Evolutionary conservation across 2,797 vertebrate genomes (phyloP).

Genomic region (Typhlichthys subterraneus): DNA sequence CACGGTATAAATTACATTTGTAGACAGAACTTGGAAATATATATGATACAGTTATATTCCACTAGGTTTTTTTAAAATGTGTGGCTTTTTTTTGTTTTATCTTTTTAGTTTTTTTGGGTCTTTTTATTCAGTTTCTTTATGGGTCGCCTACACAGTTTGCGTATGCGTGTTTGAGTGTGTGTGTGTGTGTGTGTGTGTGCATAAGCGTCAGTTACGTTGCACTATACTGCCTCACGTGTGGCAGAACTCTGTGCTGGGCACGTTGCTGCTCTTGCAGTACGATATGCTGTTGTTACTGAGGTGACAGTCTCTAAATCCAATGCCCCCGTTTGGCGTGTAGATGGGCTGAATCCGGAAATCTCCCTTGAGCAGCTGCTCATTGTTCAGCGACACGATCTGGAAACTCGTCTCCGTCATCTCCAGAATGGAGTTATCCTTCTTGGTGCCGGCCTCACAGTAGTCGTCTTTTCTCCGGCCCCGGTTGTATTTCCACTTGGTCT

Average conservation of each 20-base stretch:
- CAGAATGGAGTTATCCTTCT: conserved; percentile 99
- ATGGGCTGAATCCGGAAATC: conserved; percentile 99
- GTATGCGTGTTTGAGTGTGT: background rate
- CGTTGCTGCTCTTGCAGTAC: conserved; percentile 95
- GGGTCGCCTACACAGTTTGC: conserved; percentile 60
- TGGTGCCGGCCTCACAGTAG: conserved; percentile 97
- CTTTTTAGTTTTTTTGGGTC: too few species aligned
- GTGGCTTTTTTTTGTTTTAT: conserved; percentile 24
- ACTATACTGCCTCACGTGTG: conserved; percentile 88
- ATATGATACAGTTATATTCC: conserved; percentile 81
- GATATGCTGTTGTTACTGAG: conserved; percentile 96
- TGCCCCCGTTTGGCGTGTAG: conserved; percentile 97
- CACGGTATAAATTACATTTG: conserved; percentile 99
- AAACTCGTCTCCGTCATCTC: conserved; percentile 99
- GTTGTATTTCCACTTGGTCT: conserved; percentile 98
- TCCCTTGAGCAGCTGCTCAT: conserved; percentile 98
- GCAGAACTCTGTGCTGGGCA: conserved; percentile 95
- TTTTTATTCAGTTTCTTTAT: too few species aligned
- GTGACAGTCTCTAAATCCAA: conserved; percentile 97
- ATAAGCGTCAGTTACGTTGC: conserved; percentile 8
- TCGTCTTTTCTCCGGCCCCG: conserved; percentile 98
- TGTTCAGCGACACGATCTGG: conserved; percentile 99
- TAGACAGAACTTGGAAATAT: conserved; percentile 87
- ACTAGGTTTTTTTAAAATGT: conserved; percentile 62
- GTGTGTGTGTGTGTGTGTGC: conserved; percentile 19